Evolutionary conservation across 1,140 invertebrate genomes (phyloP).

Genomic region (Drosophila willistoni): DNA sequence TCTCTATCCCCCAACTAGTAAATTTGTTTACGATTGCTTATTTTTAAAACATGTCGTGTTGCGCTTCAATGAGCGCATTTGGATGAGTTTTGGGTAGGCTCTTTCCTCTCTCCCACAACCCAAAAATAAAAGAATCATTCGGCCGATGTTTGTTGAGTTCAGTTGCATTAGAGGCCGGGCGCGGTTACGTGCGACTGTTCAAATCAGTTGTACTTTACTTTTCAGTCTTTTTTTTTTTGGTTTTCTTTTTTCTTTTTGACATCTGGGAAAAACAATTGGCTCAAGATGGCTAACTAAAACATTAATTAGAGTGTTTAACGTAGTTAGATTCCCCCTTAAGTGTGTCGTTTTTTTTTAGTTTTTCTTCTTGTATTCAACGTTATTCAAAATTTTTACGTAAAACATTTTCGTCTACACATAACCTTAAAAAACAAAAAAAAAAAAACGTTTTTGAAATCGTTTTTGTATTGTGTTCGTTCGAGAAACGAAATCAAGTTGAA

Average conservation of each 20-base stretch:
- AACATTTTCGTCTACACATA: constrained; percentile 61
- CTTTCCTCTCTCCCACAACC: constrained; percentile 28
- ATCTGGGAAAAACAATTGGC: constrained; percentile 11
- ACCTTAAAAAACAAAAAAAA: constrained; percentile 48
- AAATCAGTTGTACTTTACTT: constrained; percentile 53
- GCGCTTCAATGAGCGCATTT: constrained; percentile 63
- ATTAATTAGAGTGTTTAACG: neutral
- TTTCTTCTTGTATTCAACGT: constrained; percentile 14
- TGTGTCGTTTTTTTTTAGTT: constrained; percentile 39
- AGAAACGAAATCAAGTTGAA: constrained; percentile 31
- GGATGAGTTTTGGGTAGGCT: constrained; percentile 28
- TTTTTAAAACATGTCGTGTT: constrained; percentile 55
- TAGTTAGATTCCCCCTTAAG: constrained; percentile 39
- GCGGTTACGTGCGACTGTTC: constrained; percentile 71
- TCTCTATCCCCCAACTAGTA: constrained; percentile 23
- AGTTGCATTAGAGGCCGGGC: constrained; percentile 65
- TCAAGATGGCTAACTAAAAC: constrained; percentile 41
- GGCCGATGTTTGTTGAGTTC: constrained; percentile 35
- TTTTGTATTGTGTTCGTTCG: constrained; percentile 18
- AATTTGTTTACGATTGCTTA: constrained; percentile 60
- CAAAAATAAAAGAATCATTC: constrained; percentile 70
- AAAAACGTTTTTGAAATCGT: neutral
- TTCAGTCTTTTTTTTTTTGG: constrained; percentile 12
- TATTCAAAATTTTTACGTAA: constrained; percentile 67
- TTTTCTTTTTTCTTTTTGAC: constrained; percentile 9